Evolutionary conservation across 2,888 invertebrate species (phyloP).

Genomic region (Sturmia bella): DNA sequence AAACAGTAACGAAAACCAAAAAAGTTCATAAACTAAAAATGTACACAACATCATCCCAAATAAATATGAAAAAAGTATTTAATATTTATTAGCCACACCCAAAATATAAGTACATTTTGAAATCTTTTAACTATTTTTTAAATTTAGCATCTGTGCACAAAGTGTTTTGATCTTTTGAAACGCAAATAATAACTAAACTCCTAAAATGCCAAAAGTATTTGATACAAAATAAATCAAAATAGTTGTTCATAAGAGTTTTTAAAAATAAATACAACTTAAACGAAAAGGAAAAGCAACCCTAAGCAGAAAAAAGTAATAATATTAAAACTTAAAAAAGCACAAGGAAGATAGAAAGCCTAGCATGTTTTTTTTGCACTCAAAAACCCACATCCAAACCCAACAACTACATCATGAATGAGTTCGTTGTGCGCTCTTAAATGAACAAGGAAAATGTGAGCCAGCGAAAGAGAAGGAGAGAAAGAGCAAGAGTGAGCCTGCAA

Average conservation of each 20-base stretch:
- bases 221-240: neutral
- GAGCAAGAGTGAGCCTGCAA: neutral
- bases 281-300: conserved; percentile 5
- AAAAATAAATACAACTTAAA: conserved; percentile 8
- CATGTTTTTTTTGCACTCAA: conserved; percentile 21
- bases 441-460: neutral
- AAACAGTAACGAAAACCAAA: neutral
- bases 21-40: neutral
- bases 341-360: conserved; percentile 10
- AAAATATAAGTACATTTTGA: conserved; percentile 58
- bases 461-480: neutral
- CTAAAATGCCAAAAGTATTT: conserved; percentile 9
- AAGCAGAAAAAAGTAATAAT: conserved; percentile 10
- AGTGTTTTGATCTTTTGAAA: neutral
- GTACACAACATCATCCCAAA: neutral
- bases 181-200: neutral
- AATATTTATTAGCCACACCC: conserved; percentile 65
- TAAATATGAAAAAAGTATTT: conserved; percentile 10
- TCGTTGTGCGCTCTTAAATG: neutral
- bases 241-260: conserved; percentile 9
- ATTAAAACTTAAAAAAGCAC: conserved; percentile 23
- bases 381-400: neutral
- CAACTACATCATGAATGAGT: conserved; percentile 19
- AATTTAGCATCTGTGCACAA: neutral
- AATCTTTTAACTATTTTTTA: conserved; percentile 21